A percentile compares a stretch with the other conserved stretches of the same genome.
Conservation (phyloP, 2,113 vertebrate genomes). For the Lophura nycthemera region DNA sequence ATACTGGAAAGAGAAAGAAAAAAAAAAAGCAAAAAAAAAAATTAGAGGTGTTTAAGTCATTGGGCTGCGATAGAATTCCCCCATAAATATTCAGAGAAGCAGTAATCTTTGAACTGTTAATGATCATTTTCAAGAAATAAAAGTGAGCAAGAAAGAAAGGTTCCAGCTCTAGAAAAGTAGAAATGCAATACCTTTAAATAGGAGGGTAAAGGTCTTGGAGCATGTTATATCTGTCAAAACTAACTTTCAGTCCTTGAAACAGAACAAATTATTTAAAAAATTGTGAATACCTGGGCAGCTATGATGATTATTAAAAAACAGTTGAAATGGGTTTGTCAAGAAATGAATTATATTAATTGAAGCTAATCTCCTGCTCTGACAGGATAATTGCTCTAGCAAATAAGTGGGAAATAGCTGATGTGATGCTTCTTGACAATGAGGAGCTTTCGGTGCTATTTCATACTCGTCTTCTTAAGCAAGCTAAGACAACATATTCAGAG, state of each 20-base stretch:
- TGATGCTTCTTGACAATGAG: constrained; percentile 21
- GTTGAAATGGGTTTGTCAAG: background rate
- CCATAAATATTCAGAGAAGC: background rate
- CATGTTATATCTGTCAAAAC: background rate
- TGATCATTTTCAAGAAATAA: background rate
- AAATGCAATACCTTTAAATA: background rate
- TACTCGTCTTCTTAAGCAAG: background rate
- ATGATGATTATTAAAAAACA: background rate
- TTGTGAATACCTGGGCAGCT: constrained; percentile 4
- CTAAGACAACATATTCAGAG: background rate
- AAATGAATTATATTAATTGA: constrained; percentile 8
- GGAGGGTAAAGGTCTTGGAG: background rate
- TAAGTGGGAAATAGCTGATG: constrained; percentile 37
- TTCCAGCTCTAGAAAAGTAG: background rate
- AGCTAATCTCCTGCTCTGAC: constrained; percentile 20
- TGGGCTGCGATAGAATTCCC: background rate
- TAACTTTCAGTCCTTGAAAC: background rate
- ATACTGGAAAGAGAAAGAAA: background rate
- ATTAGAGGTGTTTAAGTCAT: background rate
- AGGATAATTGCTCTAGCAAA: constrained; percentile 33
- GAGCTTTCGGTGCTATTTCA: constrained; percentile 26
- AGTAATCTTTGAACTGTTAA: background rate
- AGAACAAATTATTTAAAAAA: background rate
- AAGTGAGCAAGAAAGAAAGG: background rate
- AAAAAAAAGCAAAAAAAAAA: background rate